A percentile compares a stretch with the other conserved stretches of the same genome.
Evolutionary conservation across 2,888 invertebrate species (phyloP).

Genomic region (Epistrophe grossulariae): DNA sequence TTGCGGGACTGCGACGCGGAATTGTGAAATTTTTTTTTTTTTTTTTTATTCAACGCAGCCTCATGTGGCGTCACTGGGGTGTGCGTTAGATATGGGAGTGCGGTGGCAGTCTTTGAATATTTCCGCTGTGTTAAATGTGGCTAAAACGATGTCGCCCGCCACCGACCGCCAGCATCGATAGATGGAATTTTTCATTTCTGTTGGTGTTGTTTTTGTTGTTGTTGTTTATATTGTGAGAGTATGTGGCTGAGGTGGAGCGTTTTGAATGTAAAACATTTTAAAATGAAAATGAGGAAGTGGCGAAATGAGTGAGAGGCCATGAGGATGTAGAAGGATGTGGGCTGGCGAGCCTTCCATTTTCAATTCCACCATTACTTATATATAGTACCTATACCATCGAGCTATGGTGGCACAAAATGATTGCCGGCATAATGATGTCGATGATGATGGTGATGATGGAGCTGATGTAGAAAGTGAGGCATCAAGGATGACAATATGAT

Average conservation of each 20-base stretch:
- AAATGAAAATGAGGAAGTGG: slow-evolving; percentile 62
- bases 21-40: slow-evolving; percentile 46
- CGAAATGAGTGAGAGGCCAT: slow-evolving; percentile 8
- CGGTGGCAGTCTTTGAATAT: slow-evolving; percentile 56
- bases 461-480: slow-evolving; percentile 61
- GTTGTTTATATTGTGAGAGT: slow-evolving; percentile 15
- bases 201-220: no score
- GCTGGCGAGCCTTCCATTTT: slow-evolving; percentile 23
- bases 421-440: slow-evolving; percentile 69
- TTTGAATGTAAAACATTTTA: slow-evolving; percentile 44
- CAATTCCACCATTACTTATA: slow-evolving; percentile 61
- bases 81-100: not conserved
- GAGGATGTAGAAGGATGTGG: not conserved
- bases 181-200: slow-evolving; percentile 26
- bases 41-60: slow-evolving; percentile 31
- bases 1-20: not conserved
- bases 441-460: slow-evolving; percentile 57
- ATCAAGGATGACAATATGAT: slow-evolving; percentile 52
- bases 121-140: slow-evolving; percentile 74
- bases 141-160: slow-evolving; percentile 70
- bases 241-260: not conserved
- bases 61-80: slow-evolving; percentile 5
- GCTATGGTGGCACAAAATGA: slow-evolving; percentile 67
- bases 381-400: slow-evolving; percentile 31
- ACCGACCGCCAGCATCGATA: slow-evolving; percentile 55